phyloP scores from a whole-genome alignment of 2,797 vertebrate species.

The Loriculus beryllinus region DNA sequence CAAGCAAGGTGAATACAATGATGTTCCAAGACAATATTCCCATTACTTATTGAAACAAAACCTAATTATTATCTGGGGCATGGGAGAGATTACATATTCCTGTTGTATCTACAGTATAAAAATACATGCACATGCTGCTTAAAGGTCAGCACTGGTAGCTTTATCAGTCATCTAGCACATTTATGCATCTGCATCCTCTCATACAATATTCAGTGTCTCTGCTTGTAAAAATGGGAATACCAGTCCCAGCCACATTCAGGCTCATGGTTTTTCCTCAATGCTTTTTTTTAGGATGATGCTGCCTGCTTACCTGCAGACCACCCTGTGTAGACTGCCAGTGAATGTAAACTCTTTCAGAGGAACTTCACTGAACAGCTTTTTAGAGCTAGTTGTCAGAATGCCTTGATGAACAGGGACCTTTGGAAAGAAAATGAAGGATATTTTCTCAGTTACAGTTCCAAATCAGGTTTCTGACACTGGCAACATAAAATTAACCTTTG shows the following conservation, averaged over 20 bases:
- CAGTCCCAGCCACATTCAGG: not conserved
- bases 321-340: not conserved
- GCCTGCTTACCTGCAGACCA: not conserved
- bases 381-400: not conserved
- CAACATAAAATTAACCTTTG: not conserved
- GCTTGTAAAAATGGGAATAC: not conserved
- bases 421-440: not conserved
- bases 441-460: not conserved
- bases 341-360: not conserved
- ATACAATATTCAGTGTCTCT: not conserved
- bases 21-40: not conserved
- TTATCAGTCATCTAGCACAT: not conserved
- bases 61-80: not conserved
- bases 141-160: not conserved
- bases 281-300: not conserved
- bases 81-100: not conserved
- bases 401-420: not conserved
- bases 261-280: not conserved
- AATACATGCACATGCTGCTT: not conserved
- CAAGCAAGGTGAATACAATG: not conserved
- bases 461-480: not conserved
- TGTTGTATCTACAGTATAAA: not conserved
- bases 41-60: not conserved
- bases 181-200: not conserved
- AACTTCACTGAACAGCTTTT: not conserved